A percentile compares a stretch with the other conserved stretches of the same genome.
Evolutionary conservation across 2,113 vertebrate species (phyloP).

Genomic region (Protobothrops mucrosquamatus): DNA sequence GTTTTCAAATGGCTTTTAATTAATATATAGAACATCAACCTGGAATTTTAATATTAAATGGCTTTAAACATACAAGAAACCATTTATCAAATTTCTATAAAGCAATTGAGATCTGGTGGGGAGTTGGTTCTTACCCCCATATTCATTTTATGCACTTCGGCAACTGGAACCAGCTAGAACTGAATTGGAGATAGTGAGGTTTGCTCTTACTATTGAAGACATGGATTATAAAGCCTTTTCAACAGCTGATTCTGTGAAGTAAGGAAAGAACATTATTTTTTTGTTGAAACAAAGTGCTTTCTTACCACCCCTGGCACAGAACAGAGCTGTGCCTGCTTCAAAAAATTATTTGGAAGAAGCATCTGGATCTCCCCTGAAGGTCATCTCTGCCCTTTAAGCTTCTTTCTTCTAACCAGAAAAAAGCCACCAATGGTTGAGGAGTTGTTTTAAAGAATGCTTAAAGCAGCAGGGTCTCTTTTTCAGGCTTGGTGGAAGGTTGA

Average conservation of each 20-base stretch:
- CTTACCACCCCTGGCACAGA: neutral
- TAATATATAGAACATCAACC: neutral
- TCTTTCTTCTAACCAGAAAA: neutral
- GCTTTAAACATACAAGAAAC: neutral
- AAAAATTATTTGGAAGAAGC: neutral
- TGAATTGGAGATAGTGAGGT: neutral
- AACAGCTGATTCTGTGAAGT: neutral
- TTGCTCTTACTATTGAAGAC: neutral
- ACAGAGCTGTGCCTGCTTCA: neutral
- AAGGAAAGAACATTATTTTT: neutral
- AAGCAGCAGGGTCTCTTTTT: neutral
- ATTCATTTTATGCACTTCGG: neutral
- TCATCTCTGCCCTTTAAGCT: neutral
- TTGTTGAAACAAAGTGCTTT: neutral
- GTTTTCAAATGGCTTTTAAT: neutral
- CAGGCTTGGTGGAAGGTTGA: neutral
- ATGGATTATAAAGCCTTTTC: neutral
- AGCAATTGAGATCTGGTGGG: neutral
- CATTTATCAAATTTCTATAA: neutral
- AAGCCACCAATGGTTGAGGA: neutral
- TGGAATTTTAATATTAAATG: neutral
- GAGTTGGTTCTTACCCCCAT: neutral
- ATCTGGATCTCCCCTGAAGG: neutral
- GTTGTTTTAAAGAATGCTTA: neutral
- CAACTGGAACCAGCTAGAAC: neutral